phyloP scores from a whole-genome alignment of 2,797 vertebrate genomes.

The Platalea minor region DNA sequence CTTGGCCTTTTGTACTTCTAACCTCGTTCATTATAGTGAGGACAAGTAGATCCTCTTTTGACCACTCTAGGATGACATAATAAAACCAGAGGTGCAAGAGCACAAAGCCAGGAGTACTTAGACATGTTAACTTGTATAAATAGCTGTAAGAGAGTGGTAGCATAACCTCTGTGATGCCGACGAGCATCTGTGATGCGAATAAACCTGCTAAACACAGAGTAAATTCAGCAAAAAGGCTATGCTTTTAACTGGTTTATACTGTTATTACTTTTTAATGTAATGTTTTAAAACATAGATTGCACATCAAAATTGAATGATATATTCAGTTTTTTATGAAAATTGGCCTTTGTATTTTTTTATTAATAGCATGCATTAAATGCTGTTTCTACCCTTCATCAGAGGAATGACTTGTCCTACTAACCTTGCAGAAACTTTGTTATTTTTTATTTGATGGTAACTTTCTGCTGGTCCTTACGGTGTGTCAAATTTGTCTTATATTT shows the following conservation, averaged over 20 bases:
- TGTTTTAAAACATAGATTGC: constrained; percentile 36
- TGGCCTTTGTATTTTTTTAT: neutral
- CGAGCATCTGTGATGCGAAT: neutral
- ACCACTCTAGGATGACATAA: neutral
- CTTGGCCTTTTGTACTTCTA: neutral
- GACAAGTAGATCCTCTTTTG: neutral
- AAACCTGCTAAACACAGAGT: neutral
- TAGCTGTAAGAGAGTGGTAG: neutral
- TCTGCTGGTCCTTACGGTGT: neutral
- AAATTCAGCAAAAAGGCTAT: neutral
- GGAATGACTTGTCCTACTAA: neutral
- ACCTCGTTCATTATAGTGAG: neutral
- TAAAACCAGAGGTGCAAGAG: neutral
- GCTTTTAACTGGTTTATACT: neutral
- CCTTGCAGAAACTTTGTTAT: neutral
- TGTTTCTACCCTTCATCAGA: neutral
- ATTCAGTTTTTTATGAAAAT: neutral
- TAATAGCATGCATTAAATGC: neutral
- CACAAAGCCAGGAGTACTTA: neutral
- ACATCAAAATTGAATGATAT: neutral
- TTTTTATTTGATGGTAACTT: neutral
- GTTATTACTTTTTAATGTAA: constrained; percentile 7
- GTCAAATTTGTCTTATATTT: neutral
- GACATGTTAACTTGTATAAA: neutral
- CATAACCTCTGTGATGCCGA: neutral